Evolutionary conservation across 2,888 invertebrate genomes (phyloP).

Genomic region (Athetis lepigone): DNA sequence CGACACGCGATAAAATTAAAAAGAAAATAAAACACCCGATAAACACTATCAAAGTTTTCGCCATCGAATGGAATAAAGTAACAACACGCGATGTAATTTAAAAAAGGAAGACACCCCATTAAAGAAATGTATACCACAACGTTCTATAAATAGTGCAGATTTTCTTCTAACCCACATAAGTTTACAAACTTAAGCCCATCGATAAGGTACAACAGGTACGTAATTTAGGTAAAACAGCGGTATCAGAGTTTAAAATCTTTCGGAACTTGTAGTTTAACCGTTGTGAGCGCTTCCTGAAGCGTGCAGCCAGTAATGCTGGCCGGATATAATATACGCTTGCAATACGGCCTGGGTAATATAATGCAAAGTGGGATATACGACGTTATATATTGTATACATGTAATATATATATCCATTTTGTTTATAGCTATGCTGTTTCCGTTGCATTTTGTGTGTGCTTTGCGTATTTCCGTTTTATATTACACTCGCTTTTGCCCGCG

Average conservation of each 20-base stretch:
- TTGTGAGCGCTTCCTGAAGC: slow-evolving; percentile 47
- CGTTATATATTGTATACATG: slow-evolving; percentile 26
- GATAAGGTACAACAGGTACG: slow-evolving; percentile 45
- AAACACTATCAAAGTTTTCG: slow-evolving; percentile 17
- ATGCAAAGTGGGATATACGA: slow-evolving; percentile 30
- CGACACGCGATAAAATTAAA: slow-evolving; percentile 32
- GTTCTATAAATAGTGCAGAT: not conserved
- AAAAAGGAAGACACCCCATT: slow-evolving; percentile 36
- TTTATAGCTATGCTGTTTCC: slow-evolving; percentile 18
- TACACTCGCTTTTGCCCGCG: not conserved
- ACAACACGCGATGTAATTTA: slow-evolving; percentile 29
- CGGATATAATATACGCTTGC: slow-evolving; percentile 29
- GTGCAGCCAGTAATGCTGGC: slow-evolving; percentile 27
- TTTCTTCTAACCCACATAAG: slow-evolving; percentile 30
- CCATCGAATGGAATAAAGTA: slow-evolving; percentile 6
- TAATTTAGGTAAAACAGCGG: slow-evolving; percentile 27
- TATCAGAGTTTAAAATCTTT: slow-evolving; percentile 53
- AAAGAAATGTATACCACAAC: not conserved
- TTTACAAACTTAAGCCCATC: slow-evolving; percentile 29
- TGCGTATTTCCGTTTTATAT: slow-evolving; percentile 16
- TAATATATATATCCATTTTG: slow-evolving; percentile 18
- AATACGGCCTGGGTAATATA: slow-evolving; percentile 19
- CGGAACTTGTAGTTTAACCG: slow-evolving; percentile 36
- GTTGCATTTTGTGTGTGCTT: slow-evolving; percentile 19
- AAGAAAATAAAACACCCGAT: slow-evolving; percentile 39